Percentiles rank a stretch among this genome's conserved stretches.
Evolutionary conservation across 1,140 invertebrate genomes (phyloP).

Genomic region (Patella vulgata): DNA sequence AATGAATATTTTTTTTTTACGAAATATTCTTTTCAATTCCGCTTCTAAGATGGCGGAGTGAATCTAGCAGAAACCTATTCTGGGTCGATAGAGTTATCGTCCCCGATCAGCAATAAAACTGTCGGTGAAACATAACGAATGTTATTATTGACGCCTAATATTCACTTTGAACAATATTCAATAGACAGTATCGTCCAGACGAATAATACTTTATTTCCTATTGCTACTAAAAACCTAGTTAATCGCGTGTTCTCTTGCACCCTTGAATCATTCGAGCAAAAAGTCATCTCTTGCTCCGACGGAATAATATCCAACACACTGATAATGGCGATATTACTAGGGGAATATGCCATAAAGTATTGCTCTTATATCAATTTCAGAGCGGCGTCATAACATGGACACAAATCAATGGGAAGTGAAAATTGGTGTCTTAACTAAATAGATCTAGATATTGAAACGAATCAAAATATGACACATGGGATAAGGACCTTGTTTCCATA

Average conservation of each 20-base stretch:
- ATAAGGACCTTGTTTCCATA: background rate
- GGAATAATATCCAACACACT: background rate
- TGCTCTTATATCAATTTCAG: constrained; percentile 1
- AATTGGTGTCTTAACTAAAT: constrained; percentile 4
- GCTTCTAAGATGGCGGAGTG: too few relatives aligned
- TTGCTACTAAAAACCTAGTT: background rate
- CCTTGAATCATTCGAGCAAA: background rate
- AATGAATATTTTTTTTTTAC: too few relatives aligned
- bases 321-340: constrained; percentile 5
- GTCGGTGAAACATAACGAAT: background rate
- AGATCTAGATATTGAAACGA: background rate
- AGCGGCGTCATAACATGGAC: background rate
- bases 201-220: background rate
- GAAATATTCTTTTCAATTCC: too few relatives aligned
- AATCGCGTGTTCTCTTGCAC: background rate
- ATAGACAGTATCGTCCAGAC: background rate
- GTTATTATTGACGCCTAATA: background rate
- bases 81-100: background rate
- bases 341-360: background rate
- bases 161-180: background rate
- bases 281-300: too few relatives aligned
- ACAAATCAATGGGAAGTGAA: constrained; percentile 7
- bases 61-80: too few relatives aligned
- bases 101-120: background rate
- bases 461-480: too few relatives aligned